phyloP scores from a whole-genome alignment of 2,113 vertebrate species.

The Anolis sagrei region DNA sequence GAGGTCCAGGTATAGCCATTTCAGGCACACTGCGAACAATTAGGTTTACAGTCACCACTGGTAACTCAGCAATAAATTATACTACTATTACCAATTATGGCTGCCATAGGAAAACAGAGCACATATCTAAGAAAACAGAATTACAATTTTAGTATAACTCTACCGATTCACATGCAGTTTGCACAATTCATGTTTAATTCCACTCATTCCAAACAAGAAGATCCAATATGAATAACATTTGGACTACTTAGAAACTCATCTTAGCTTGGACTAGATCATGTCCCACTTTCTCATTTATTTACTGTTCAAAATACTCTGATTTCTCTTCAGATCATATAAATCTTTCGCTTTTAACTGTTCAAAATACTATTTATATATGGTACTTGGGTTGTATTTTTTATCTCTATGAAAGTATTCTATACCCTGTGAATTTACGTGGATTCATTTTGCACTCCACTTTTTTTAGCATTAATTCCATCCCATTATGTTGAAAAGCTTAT shows the following conservation, averaged over 20 bases:
- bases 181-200: neutral
- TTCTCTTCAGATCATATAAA: no score
- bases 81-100: neutral
- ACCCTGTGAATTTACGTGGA: neutral
- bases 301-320: neutral
- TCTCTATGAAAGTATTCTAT: constrained; percentile 22
- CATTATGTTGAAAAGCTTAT: neutral
- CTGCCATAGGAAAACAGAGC: neutral
- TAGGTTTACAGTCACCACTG: neutral
- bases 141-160: neutral
- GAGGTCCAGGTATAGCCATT: neutral
- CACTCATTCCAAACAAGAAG: neutral
- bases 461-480: neutral
- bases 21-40: neutral
- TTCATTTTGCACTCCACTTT: neutral
- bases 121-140: neutral
- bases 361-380: constrained; percentile 18
- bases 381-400: neutral
- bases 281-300: constrained; percentile 3
- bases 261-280: neutral
- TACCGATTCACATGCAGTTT: constrained; percentile 23
- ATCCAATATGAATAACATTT: neutral
- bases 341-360: no score
- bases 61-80: neutral
- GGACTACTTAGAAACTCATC: neutral